phyloP scores from a whole-genome alignment of 2,888 invertebrate genomes.

The Tenthredo amoena region DNA sequence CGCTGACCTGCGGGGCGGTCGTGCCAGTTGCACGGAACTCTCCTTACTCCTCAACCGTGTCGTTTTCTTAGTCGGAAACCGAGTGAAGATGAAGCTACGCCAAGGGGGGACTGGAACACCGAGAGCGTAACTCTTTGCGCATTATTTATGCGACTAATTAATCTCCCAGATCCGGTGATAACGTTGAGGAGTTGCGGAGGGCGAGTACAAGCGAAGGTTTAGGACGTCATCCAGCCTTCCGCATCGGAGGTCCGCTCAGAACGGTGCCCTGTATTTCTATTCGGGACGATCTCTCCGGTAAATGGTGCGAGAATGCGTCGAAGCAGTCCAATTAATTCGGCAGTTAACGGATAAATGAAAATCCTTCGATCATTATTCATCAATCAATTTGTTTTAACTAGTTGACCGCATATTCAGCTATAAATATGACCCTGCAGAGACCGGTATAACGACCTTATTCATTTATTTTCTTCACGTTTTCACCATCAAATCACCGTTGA shows the following conservation, averaged over 20 bases:
- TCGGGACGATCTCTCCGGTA: background rate
- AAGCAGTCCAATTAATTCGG: constrained; percentile 28
- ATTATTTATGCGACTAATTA: constrained; percentile 67
- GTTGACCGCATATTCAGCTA: constrained; percentile 36
- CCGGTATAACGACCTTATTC: constrained; percentile 16
- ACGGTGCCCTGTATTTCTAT: background rate
- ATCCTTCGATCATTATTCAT: constrained; percentile 37
- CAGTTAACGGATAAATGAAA: constrained; percentile 10
- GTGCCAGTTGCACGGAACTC: background rate
- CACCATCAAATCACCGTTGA: background rate
- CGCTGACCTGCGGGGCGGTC: background rate
- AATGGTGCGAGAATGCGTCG: background rate
- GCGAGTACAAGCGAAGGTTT: constrained; percentile 42
- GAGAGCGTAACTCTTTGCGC: constrained; percentile 61
- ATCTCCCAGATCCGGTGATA: constrained; percentile 66
- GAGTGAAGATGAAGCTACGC: constrained; percentile 31
- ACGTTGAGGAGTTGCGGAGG: constrained; percentile 60
- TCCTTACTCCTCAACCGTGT: background rate
- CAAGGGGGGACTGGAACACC: constrained; percentile 45
- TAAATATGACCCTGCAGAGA: background rate
- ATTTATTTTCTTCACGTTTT: background rate
- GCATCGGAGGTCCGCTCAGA: background rate
- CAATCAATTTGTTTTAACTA: constrained; percentile 36
- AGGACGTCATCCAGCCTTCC: constrained; percentile 18
- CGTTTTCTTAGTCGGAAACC: constrained; percentile 32